Evolutionary conservation across 2,888 invertebrate genomes (phyloP).

Genomic region (Netelia virgata): DNA sequence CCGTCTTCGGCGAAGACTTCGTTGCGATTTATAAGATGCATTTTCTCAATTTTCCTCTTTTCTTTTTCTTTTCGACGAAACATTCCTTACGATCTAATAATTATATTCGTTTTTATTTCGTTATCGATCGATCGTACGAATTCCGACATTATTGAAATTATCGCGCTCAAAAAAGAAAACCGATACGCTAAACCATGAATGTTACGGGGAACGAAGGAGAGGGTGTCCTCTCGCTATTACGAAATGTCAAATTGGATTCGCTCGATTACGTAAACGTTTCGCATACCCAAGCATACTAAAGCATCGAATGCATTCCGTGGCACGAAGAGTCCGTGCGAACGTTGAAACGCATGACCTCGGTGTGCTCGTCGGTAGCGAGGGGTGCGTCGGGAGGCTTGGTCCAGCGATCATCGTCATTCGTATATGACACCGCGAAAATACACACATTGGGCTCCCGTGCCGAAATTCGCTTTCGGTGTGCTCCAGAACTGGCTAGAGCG

Average conservation of each 20-base stretch:
- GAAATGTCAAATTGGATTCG: not conserved
- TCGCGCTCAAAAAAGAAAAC: no score
- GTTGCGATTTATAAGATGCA: no score
- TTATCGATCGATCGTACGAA: no score
- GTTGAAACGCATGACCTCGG: not conserved
- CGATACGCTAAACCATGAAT: no score
- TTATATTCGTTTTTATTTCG: no score
- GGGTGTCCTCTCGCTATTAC: not conserved
- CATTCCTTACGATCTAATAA: no score
- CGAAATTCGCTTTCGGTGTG: slow-evolving; percentile 8
- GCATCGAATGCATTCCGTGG: not conserved
- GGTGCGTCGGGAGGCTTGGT: slow-evolving; percentile 20
- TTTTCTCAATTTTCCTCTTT: no score
- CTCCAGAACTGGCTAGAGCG: slow-evolving; percentile 42
- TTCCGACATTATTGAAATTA: no score
- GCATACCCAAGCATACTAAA: not conserved
- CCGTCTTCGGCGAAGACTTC: no score
- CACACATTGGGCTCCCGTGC: not conserved
- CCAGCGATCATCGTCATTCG: slow-evolving; percentile 43
- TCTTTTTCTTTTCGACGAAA: no score
- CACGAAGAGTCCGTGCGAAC: not conserved
- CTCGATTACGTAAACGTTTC: not conserved
- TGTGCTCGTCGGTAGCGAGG: not conserved
- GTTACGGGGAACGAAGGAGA: not conserved
- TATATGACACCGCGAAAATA: slow-evolving; percentile 33